Conservation (phyloP, 2,797 vertebrate genomes). For the Eulemur coronatus region DNA sequence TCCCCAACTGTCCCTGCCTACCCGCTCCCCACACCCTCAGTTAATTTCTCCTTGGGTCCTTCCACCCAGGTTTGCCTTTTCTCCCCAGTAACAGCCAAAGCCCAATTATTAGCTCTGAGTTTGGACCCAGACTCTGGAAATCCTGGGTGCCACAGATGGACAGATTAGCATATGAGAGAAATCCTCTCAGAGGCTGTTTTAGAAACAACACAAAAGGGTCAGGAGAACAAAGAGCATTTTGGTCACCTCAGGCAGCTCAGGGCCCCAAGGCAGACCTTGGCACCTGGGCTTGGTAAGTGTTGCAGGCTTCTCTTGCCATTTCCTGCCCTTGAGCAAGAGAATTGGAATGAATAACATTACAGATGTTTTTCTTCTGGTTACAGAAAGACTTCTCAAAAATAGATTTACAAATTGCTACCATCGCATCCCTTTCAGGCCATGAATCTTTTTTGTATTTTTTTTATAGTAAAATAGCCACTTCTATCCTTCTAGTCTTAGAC, state of each 20-base stretch:
- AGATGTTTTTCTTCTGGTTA: not conserved
- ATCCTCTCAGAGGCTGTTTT: not conserved
- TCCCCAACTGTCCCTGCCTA: not conserved
- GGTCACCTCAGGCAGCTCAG: not conserved
- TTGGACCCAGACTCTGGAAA: not conserved
- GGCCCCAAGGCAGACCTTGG: not conserved
- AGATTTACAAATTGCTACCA: not conserved
- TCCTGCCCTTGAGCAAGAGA: not conserved
- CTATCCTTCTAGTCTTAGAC: not conserved
- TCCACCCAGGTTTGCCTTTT: not conserved
- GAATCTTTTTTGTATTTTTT: not conserved
- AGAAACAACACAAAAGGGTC: not conserved
- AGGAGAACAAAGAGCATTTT: not conserved
- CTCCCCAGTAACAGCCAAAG: not conserved
- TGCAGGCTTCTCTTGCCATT: not conserved
- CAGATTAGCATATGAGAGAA: constrained; percentile 21
- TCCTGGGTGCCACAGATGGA: not conserved
- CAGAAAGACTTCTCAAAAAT: not conserved
- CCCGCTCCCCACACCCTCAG: not conserved
- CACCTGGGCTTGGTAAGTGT: not conserved
- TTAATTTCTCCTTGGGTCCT: not conserved
- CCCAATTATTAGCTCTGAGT: constrained; percentile 13
- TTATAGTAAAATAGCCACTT: not conserved
- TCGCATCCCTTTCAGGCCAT: not conserved
- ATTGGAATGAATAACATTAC: not conserved